phyloP scores from a whole-genome alignment of 2,888 invertebrate species.

The Eupithecia subumbrata region DNA sequence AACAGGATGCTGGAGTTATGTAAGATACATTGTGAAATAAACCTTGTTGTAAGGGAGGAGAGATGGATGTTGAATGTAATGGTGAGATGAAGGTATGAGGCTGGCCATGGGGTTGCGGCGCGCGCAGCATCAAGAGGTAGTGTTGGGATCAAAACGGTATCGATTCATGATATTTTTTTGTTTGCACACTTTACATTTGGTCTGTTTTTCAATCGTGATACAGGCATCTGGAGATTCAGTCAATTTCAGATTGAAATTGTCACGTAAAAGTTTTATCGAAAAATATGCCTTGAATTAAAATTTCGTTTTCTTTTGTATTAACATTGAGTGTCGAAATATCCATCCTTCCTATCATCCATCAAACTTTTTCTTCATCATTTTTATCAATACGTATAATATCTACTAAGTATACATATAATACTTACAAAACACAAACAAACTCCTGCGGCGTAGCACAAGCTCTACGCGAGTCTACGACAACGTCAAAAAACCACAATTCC shows the following conservation, averaged over 20 bases:
- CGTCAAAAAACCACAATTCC: too few species aligned
- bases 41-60: conserved; percentile 44
- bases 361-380: neutral
- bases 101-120: conserved; percentile 61
- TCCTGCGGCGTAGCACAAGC: neutral
- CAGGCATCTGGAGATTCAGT: neutral
- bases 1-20: neutral
- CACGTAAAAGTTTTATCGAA: neutral
- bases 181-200: neutral
- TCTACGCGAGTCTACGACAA: neutral
- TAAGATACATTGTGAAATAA: conserved; percentile 33
- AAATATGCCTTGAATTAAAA: neutral
- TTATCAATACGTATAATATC: neutral
- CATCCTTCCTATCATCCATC: neutral
- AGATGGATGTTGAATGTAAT: conserved; percentile 51
- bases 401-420: neutral
- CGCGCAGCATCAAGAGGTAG: conserved; percentile 71
- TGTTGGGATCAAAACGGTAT: conserved; percentile 46
- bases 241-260: neutral
- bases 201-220: neutral
- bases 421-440: neutral
- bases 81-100: conserved; percentile 67
- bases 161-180: neutral
- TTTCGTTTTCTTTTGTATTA: neutral
- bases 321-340: too few species aligned